phyloP scores from a whole-genome alignment of 2,113 vertebrate genomes.

The Pelmatolapia mariae region DNA sequence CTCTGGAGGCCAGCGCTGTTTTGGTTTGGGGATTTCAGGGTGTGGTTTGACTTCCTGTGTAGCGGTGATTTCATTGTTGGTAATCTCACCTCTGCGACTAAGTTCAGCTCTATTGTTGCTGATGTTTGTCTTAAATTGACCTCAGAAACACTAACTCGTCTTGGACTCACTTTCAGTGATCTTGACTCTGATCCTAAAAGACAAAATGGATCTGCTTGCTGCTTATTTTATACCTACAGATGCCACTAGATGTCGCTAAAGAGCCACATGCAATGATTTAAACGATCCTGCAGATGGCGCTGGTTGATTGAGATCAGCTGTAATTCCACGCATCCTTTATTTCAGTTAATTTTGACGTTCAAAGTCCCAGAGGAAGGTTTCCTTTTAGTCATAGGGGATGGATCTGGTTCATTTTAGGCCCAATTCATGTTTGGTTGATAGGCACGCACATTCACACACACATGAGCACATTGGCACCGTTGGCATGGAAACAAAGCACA shows the following conservation, averaged over 20 bases:
- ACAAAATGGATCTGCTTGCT: neutral
- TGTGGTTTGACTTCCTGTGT: neutral
- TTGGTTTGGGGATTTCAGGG: neutral
- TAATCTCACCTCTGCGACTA: neutral
- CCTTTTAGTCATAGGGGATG: neutral
- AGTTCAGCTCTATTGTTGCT: neutral
- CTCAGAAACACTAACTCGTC: neutral
- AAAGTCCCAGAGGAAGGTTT: neutral
- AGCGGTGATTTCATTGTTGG: neutral
- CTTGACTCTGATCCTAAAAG: neutral
- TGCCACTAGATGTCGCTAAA: neutral
- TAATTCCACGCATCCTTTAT: neutral
- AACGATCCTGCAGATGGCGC: neutral
- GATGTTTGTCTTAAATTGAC: neutral
- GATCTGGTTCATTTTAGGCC: neutral
- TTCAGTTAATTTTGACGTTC: neutral
- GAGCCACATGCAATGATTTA: neutral
- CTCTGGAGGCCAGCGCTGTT: no score
- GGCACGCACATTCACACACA: conserved; percentile 21
- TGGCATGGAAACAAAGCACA: conserved; percentile 55
- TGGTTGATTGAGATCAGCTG: neutral
- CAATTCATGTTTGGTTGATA: neutral
- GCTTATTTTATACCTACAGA: neutral
- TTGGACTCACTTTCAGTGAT: neutral
- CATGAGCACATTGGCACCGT: conserved; percentile 47